Evolutionary conservation across 2,113 vertebrate genomes (phyloP), one percentile per base, ranked within the genome.

Genomic region (Psettodes erumei): DNA sequence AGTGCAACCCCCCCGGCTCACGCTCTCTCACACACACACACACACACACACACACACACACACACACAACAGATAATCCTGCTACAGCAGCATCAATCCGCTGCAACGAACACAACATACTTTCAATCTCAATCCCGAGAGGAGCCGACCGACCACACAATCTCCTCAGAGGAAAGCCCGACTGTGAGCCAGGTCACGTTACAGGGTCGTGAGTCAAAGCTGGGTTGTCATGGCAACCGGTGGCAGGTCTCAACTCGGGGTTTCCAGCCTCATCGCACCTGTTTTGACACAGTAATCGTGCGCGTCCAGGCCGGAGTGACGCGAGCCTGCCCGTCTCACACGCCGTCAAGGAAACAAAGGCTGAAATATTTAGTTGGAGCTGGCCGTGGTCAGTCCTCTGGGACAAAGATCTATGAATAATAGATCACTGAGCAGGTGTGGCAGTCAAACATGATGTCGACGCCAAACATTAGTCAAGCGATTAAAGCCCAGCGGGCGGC

Each of bases 361-460:
- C 48, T 92, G 71, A 90, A 92, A 90, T 87, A 92, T 90, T 92
- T 71, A 93, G 67, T 21, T 16, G n/a, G 60, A 37, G 47, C 42
- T 37, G 1, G 32, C 59, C 54, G 53, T 35, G 23, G 61, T 45
- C 16, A 8, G 47, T 68, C 80, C 75, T 53, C 54, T 30, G 69
- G 59, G 86, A 80, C 18, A 2, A 37, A 69, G 75, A n/a, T n/a
- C n/a, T n/a, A 85, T 82, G 42, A 65, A 89, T 87, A 66, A 87
- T 82, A 35, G 73, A 90, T 79, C 43, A 21, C 30, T 4, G 37
- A 82, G 75, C 84, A 88, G 88, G 89, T 90, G 75, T 67, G 27
- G 69, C 40, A 33, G 38, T 43, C 42, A 59, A 23, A 69, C 21
- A 75, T 61, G 70, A 78, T 62, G 79, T n/a, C 15, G 42, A 15